These are phyloP conservation scores for Rhagonycha fulva DNA, from an alignment of 2,888 invertebrate genomes.

Conservation along the genomic window DNA sequence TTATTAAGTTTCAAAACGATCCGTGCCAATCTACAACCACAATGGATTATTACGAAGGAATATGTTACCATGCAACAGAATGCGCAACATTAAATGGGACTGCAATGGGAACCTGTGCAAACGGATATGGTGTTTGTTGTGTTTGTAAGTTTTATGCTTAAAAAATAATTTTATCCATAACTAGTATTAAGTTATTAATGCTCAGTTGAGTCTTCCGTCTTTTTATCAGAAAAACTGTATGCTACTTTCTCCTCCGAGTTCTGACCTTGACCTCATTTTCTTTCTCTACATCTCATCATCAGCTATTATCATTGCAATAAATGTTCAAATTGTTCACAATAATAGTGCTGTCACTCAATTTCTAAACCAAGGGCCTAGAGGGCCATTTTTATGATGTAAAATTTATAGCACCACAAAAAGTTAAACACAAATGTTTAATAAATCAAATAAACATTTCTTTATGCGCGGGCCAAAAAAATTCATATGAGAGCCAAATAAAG, in stretches of 20 bases:
- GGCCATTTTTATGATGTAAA: too few species aligned
- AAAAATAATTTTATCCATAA: background rate
- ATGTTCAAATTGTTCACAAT: too few species aligned
- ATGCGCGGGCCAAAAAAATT: too few species aligned
- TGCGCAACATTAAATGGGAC: conserved; percentile 67
- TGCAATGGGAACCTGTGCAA: conserved; percentile 70
- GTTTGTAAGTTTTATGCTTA: conserved; percentile 64
- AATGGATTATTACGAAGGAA: conserved; percentile 66
- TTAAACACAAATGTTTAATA: too few species aligned
- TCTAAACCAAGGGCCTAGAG: too few species aligned
- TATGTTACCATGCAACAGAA: conserved; percentile 70
- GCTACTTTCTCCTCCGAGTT: too few species aligned
- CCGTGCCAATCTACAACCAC: conserved; percentile 61
- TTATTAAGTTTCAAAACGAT: conserved; percentile 71
- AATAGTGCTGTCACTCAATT: too few species aligned
- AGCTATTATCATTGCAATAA: too few species aligned
- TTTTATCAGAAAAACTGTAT: background rate
- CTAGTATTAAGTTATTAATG: background rate
- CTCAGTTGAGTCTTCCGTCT: background rate
- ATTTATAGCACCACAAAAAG: too few species aligned
- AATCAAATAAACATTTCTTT: too few species aligned
- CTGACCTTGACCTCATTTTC: background rate
- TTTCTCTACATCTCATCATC: too few species aligned
- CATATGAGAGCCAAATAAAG: too few species aligned
- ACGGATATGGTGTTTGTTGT: conserved; percentile 76